Evolutionary conservation across 2,113 vertebrate genomes (phyloP), one percentile per base, ranked within the genome.

Genomic region (Girardinichthys multiradiatus): DNA sequence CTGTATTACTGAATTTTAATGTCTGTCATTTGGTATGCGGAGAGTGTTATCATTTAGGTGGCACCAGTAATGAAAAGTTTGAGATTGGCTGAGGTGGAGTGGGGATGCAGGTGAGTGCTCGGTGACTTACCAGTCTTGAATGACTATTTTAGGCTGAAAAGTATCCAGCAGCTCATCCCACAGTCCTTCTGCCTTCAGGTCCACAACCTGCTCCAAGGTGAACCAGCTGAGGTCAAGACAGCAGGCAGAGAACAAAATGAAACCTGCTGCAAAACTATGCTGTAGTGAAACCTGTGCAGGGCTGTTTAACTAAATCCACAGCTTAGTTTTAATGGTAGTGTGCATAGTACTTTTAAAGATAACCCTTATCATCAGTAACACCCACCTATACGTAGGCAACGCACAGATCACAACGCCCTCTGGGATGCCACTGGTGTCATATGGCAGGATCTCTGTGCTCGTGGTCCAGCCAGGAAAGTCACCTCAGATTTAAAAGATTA

Each of bases 101-200:
- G 24, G 57, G 26, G 2, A 1, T 39, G 45, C 29, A 26, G 12
- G 26, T 27, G 14, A 15, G 4, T 42, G 70, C 19, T 76, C 24
- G 28, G 30, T 28, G 54, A 92, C 87, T 21, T 58, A 97, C 96
- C 96, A 96, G 92, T 97, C 96, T 83, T 96, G 90, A 78, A 97
- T 42, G 1, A 91, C 82, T 39, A 97, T 94, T 72, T 94, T 89
- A 0, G 96, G 96, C 85, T 96, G 96, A 74, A 94, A 94, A 0
- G 80, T 79, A 33, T 97, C 96, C 64, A 97, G 86, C 2, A 97
- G 87, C 76, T 95, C 89, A 0, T 95, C 94, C 96, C 96, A 97
- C 24, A 97, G 76, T 69, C 95, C 95, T 77, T 96, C 94, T 0
- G 92, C 94, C 87, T 95, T 92, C 37, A 97, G 92, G 76, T 96